A percentile compares a stretch with the other conserved stretches of the same genome.
These are phyloP conservation scores for Pipistrellus pygmaeus DNA, from an alignment of 2,797 vertebrate genomes.

Conservation along the genomic window DNA sequence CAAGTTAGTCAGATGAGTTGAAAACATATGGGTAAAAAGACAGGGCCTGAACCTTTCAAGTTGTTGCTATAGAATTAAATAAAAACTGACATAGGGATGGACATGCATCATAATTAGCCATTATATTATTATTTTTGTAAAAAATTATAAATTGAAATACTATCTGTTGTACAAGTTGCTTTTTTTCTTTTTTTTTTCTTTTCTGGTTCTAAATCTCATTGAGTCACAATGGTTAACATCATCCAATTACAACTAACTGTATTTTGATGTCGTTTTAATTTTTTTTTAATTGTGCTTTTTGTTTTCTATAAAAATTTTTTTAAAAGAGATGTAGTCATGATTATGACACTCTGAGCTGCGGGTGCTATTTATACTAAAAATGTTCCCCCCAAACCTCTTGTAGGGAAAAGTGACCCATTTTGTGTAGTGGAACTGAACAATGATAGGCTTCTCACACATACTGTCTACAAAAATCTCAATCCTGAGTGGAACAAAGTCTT, in stretches of 20 bases:
- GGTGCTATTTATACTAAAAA: constrained; percentile 26
- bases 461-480: constrained; percentile 98
- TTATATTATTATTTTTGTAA: constrained; percentile 58
- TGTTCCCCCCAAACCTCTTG: constrained; percentile 61
- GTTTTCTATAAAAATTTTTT: background rate
- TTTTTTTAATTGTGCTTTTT: background rate
- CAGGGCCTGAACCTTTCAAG: constrained; percentile 35
- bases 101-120: constrained; percentile 28
- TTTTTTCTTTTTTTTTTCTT: constrained; percentile 19
- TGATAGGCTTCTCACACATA: constrained; percentile 97
- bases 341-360: constrained; percentile 21
- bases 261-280: constrained; percentile 18
- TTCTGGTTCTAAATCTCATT: constrained; percentile 66
- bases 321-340: background rate
- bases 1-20: constrained; percentile 31
- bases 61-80: constrained; percentile 45
- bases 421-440: constrained; percentile 99
- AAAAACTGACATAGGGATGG: constrained; percentile 54
- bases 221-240: constrained; percentile 60
- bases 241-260: constrained; percentile 62
- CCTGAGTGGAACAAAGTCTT: constrained; percentile 99
- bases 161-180: constrained; percentile 45
- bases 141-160: constrained; percentile 62
- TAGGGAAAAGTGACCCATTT: constrained; percentile 99
- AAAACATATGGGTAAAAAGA: constrained; percentile 7